A percentile compares a stretch with the other conserved stretches of the same genome.
Conservation (phyloP, 2,113 vertebrate species). For the Thomomys bottae region DNA sequence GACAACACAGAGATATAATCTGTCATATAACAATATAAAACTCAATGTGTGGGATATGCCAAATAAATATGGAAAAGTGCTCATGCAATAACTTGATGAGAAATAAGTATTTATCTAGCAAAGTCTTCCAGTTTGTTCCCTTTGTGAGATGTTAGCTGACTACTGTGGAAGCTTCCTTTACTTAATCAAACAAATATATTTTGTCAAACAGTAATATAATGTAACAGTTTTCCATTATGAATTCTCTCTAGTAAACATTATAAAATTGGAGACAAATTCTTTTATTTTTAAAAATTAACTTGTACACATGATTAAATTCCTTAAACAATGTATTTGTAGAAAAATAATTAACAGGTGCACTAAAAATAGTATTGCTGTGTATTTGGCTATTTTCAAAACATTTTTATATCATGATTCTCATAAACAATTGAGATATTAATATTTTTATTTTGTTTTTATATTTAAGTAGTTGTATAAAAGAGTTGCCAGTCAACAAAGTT, state of each 20-base stretch:
- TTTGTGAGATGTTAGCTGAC: constrained; percentile 20
- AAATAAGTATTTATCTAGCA: neutral
- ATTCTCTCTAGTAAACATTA: constrained; percentile 21
- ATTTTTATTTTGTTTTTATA: neutral
- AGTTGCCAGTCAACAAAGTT: too few relatives aligned
- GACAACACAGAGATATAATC: constrained; percentile 1
- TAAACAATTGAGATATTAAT: neutral
- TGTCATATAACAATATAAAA: constrained; percentile 21
- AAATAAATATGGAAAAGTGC: constrained; percentile 34
- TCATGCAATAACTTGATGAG: constrained; percentile 13
- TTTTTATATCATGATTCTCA: neutral
- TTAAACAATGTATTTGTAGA: constrained; percentile 17
- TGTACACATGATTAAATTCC: constrained; percentile 3
- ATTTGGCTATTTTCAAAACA: neutral
- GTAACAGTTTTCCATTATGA: neutral
- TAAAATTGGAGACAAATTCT: constrained; percentile 22
- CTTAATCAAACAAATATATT: constrained; percentile 32
- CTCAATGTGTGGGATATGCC: neutral
- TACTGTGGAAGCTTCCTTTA: neutral
- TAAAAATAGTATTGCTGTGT: neutral
- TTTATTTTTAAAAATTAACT: constrained; percentile 16
- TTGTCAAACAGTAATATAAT: constrained; percentile 12
- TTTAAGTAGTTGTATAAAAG: too few relatives aligned
- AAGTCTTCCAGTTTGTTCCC: constrained; percentile 4
- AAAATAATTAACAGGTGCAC: constrained; percentile 6